Base-by-base conservation (phyloP, 2,888 invertebrate species). In the Leptinotarsa rubiginosa region DNA sequence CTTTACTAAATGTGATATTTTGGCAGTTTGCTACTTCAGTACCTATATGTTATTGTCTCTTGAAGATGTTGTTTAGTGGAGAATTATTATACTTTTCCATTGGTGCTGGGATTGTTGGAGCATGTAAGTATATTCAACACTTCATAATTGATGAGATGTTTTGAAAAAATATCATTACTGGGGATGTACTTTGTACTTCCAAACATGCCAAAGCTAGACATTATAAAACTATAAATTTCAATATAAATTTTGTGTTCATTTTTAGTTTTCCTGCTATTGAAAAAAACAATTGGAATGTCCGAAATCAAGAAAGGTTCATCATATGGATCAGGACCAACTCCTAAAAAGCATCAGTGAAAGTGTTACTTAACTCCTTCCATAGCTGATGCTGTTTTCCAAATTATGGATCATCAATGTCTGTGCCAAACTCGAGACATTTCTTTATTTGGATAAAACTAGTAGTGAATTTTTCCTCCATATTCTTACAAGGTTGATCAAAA, bases 231-330 rank as follows among this genome's bases (percentile, higher is more conserved):
- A 41, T 41, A 12, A 2, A 41, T 41, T 41, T 41, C 10, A 41
- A 12, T 41, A 41, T 41, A 41, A 41, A 41, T 41, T 41, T 41
- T 10, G 1, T 70, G 62, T 67, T 67, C 41, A 50, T 92, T 92
- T 78, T 10, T 91, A 96, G 96, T 96, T 89, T 94, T 92, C 87
- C 87, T 93, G 79, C 88, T 95, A 41, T 91, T 96, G 87, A 92
- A 94, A 83, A 94, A 94, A 87, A 92, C 94, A 65, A 94, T 96
- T 83, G 93, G 94, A 69, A 93, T 95, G 92, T 94, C 96, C 1
- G 92, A 95, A 88, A 95, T 96, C 82, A 94, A 94, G 85, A 93
- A 94, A 87, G 94, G 92, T 54, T 96, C 96, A 47, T 93, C 93
- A 7, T 96, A 96, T 85, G 96, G 96, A 77, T 89, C 91, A 69